These are phyloP conservation scores for Sebastes cheni DNA, from an alignment of 2,797 vertebrate species.

Conservation along the genomic window DNA sequence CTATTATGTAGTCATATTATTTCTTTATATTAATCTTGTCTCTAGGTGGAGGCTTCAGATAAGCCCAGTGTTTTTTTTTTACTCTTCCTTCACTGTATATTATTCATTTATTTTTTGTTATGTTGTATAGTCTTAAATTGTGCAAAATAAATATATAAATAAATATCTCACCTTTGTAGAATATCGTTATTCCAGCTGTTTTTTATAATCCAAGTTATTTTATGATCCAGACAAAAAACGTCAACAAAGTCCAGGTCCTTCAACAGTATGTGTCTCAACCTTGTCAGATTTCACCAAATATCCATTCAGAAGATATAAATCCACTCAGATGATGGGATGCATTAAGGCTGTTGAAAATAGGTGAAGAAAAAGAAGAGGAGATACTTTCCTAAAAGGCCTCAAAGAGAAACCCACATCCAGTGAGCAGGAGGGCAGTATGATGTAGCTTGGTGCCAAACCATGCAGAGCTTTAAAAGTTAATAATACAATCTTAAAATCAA, in stretches of 20 bases:
- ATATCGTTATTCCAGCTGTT: slow-evolving; percentile 18
- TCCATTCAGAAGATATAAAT: slow-evolving; percentile 35
- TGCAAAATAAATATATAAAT: too few species aligned
- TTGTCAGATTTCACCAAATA: slow-evolving; percentile 14
- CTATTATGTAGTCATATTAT: too few species aligned
- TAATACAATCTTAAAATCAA: too few species aligned
- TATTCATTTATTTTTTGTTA: too few species aligned
- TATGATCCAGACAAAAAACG: slow-evolving; percentile 12
- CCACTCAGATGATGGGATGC: slow-evolving; percentile 30
- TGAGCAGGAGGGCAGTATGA: slow-evolving; percentile 56
- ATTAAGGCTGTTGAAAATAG: slow-evolving; percentile 45
- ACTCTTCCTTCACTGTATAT: too few species aligned
- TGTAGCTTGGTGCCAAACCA: too few species aligned
- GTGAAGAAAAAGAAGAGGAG: not conserved
- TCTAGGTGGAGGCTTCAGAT: too few species aligned
- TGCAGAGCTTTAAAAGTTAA: too few species aligned
- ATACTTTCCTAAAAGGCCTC: slow-evolving; percentile 70
- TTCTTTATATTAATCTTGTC: too few species aligned
- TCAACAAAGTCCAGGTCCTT: slow-evolving; percentile 35
- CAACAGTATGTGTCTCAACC: not conserved
- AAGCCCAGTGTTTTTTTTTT: too few species aligned
- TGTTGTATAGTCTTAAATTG: too few species aligned
- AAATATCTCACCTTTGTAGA: slow-evolving; percentile 68
- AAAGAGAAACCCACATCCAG: slow-evolving; percentile 53
- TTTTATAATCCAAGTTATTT: slow-evolving; percentile 55